Conservation (phyloP, 1,140 invertebrate species). For the Diorhabda elongata region DNA sequence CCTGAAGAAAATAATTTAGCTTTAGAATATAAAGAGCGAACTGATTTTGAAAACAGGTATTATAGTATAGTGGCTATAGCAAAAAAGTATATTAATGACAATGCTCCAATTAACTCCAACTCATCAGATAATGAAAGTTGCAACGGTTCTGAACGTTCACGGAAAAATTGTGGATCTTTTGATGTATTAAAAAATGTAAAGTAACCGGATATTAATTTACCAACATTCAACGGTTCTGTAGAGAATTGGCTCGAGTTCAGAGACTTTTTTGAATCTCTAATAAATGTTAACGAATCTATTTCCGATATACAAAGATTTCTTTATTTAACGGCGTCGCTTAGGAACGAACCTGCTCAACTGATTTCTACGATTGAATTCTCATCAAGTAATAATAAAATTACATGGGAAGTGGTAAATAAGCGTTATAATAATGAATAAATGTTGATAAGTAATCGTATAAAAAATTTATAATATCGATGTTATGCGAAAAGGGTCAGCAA, state of each 20-base stretch:
- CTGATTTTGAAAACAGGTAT: no score
- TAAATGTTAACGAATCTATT: constrained; percentile 16
- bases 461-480: not conserved
- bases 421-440: constrained; percentile 38
- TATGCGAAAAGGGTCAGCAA: not conserved
- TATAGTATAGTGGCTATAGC: no score
- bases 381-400: constrained; percentile 33
- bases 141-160: no score
- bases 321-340: constrained; percentile 34
- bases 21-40: no score
- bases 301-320: constrained; percentile 29
- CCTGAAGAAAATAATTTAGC: no score
- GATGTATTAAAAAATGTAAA: constrained; percentile 2
- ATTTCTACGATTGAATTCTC: constrained; percentile 32
- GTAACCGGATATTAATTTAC: constrained; percentile 29
- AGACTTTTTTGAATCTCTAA: constrained; percentile 32
- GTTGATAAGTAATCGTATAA: constrained; percentile 25
- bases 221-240: constrained; percentile 31
- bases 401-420: constrained; percentile 36
- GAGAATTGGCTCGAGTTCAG: constrained; percentile 34
- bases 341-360: constrained; percentile 28
- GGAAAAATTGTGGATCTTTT: no score
- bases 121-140: no score
- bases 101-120: no score
- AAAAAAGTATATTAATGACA: no score